Evolutionary conservation across 2,113 vertebrate genomes (phyloP).

Genomic region (Thunnus maccoyii): DNA sequence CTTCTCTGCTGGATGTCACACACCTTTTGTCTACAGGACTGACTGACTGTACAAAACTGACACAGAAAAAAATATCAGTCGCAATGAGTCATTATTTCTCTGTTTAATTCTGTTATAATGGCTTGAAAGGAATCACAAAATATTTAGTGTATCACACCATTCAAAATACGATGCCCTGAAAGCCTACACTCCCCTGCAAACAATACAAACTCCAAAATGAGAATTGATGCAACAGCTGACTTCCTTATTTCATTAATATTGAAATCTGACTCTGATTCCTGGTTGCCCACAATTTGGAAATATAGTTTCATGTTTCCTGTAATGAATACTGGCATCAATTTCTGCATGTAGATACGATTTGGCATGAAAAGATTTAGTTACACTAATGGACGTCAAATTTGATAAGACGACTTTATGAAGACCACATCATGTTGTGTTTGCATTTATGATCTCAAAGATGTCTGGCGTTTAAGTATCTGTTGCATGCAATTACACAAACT

Average conservation of each 20-base stretch:
- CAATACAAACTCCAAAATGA: neutral
- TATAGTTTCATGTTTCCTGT: constrained; percentile 6
- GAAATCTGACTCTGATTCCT: neutral
- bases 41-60: neutral
- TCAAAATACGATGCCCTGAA: neutral
- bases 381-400: constrained; percentile 12
- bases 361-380: constrained; percentile 19
- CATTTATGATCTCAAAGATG: constrained; percentile 35
- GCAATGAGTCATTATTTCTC: constrained; percentile 22
- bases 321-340: constrained; percentile 35
- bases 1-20: constrained; percentile 8
- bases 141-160: neutral
- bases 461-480: constrained; percentile 35
- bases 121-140: neutral
- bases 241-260: neutral
- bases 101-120: neutral
- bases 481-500: constrained; percentile 46
- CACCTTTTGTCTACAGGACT: neutral
- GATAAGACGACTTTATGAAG: constrained; percentile 39
- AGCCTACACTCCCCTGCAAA: neutral
- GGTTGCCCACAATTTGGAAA: neutral
- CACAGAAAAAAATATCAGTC: neutral
- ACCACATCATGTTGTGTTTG: constrained; percentile 45
- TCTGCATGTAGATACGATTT: constrained; percentile 16
- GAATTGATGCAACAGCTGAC: neutral